Base-by-base conservation (phyloP, 2,113 vertebrate species). In the Origma solitaria region DNA sequence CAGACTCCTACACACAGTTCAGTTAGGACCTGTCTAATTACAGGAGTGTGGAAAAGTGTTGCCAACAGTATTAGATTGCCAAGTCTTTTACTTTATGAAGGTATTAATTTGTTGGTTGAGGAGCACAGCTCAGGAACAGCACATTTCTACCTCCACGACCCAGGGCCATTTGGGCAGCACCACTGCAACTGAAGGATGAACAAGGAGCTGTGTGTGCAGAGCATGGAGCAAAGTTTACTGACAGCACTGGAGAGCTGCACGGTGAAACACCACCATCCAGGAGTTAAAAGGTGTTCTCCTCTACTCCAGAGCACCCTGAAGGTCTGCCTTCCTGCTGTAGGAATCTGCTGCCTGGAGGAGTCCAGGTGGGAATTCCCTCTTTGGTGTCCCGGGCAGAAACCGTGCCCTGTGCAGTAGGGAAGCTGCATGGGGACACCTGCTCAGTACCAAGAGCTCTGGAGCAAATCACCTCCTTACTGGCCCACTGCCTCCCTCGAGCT, bases 401-500 rank as follows among this genome's bases (percentile, higher is more conserved):
- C 22, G 20, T 8, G 33, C 25, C 60, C 60, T n/a, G 68, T 6
- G 35, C 49, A 47, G 15, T 0, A 1, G 33, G 15, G 2, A 50
- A 44, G 44, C 30, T 86, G 35, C 37, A 27, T 9, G 35, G 35
- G 8, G 21, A 21, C 3, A 50, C 12, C 7, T 3, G 27, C 23
- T 9, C 70, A 30, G 35, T 15, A 21, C 30, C 42, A 25, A 25
- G 20, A 53, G 5, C 23, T 61, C 57, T 66, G 56, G 37, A 77
- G n/a, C 7, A 51, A 61, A 86, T 20, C 5, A 30, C 40, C 45
- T 31, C 44, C 27, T 76, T 27, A 33, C 8, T 16, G 27, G 13
- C 23, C 22, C 10, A 3, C 31, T 20, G 8, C 42, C 42, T 33
- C 25, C 33, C 22, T 14, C 47, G 13, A 47, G 68, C 30, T 76